phyloP scores from a whole-genome alignment of 2,888 invertebrate genomes.

The Polietes domitor region DNA sequence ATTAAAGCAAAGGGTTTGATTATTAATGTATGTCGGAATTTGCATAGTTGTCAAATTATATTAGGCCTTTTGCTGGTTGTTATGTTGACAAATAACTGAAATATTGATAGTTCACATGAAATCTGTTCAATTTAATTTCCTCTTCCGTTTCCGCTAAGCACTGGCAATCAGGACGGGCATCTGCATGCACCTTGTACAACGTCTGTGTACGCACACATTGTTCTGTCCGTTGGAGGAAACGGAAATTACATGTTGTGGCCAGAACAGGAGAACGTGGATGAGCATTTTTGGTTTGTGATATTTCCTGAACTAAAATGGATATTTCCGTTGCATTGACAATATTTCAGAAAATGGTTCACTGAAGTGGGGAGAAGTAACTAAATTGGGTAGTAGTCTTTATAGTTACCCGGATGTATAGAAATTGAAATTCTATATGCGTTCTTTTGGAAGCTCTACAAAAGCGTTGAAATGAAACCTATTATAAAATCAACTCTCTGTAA shows the following conservation, averaged over 20 bases:
- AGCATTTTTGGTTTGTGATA: too few relatives aligned
- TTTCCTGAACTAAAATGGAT: too few relatives aligned
- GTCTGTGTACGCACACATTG: not conserved
- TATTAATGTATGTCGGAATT: not conserved
- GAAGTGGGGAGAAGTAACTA: too few relatives aligned
- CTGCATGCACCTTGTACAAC: not conserved
- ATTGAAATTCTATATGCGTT: too few relatives aligned
- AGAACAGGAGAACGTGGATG: too few relatives aligned
- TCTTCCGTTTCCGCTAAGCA: not conserved
- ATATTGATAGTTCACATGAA: slow-evolving; percentile 2
- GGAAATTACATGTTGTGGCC: not conserved
- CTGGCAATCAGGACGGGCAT: not conserved
- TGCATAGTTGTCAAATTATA: slow-evolving; percentile 1
- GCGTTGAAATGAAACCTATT: too few relatives aligned
- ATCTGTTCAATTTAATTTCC: not conserved
- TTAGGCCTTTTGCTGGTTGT: not conserved
- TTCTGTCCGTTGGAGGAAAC: not conserved
- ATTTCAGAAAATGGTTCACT: too few relatives aligned
- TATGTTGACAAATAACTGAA: not conserved
- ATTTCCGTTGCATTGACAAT: too few relatives aligned
- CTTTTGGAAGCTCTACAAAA: too few relatives aligned
- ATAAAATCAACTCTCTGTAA: too few relatives aligned
- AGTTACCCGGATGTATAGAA: too few relatives aligned
- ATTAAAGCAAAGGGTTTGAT: not conserved
- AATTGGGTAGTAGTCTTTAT: too few relatives aligned